Percentiles rank a stretch among this genome's conserved stretches.
Evolutionary conservation across 2,113 vertebrate genomes (phyloP).

Genomic region (Agapornis roseicollis): DNA sequence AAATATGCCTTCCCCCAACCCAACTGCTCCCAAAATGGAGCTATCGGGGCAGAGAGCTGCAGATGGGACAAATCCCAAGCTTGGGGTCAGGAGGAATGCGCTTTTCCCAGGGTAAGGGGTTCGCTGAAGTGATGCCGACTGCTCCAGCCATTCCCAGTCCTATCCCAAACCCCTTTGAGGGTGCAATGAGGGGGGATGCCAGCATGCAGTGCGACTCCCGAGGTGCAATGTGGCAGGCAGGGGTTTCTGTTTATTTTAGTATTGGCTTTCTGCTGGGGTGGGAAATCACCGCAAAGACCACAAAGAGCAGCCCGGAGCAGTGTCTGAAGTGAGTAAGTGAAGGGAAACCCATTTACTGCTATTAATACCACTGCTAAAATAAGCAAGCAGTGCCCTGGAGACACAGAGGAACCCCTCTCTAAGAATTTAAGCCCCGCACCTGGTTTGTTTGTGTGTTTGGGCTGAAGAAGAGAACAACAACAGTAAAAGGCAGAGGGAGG

Average conservation of each 20-base stretch:
- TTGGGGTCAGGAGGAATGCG: background rate
- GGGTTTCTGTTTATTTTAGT: constrained; percentile 23
- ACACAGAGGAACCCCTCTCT: background rate
- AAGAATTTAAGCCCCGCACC: background rate
- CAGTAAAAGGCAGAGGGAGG: too few relatives aligned
- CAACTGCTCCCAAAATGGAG: background rate
- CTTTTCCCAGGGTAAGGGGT: background rate
- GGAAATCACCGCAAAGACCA: background rate
- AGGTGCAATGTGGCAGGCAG: background rate
- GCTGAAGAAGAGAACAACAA: background rate
- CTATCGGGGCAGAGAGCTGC: background rate
- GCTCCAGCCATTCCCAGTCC: background rate
- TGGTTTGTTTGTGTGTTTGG: constrained; percentile 55
- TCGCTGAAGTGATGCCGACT: background rate
- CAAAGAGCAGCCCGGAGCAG: background rate
- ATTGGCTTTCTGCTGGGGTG: background rate
- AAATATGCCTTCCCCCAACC: background rate
- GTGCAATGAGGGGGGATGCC: fast-evolving
- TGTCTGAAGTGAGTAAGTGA: constrained; percentile 8
- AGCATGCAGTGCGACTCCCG: background rate
- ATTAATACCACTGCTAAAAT: constrained; percentile 21
- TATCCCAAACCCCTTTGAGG: background rate
- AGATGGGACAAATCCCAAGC: background rate
- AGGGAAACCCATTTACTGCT: constrained; percentile 43
- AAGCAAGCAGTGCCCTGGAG: background rate